Evolutionary conservation across 64 coral and sea anemone species (phyloP), one percentile per base, ranked within the genome.

Genomic region (Porites lutea): DNA sequence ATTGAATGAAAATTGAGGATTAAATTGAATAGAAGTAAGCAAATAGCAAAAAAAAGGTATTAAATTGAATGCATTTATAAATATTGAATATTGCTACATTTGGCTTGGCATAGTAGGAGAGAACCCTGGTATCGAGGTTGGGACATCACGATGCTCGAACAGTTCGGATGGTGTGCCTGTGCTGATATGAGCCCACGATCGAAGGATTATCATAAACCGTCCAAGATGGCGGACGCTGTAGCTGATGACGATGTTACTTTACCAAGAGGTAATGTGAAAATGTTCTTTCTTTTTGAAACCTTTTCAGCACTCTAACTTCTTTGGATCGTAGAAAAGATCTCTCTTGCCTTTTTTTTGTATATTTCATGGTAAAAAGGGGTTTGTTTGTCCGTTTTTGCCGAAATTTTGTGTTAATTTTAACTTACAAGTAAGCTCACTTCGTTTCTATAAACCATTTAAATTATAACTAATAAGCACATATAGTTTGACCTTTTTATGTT

Each of bases 191-290:
- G 89, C 89, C 89, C 89, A 75, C 89, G 77, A 68, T 91, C 54
- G 12, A 9, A 7, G 67, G 53, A 8, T 53, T 21, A 21, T 77
- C 78, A 12, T 72, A 53, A 22, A 12, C 37, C 8, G 60, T 93
- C 64, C 87, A 96, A 93, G 88, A 96, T 96, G 95, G 95, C 95
- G 91, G 82, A 87, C 3, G 79, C 93, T 22, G 79, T 22, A 14
- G 79, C 92, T 0, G 95, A 90, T 44, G 95, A 96, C 71, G 95
- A 96, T 90, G 95, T 96, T 2, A 96, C 95, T 53, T 86, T 96
- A 81, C 95, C 95, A 44, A 93, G 95, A 93, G 95, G 95, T 96
- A 37, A 82, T 93, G 63, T 63, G 59, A 10, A 21, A 16, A 44
- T 52, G 43, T 84, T 83, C 13, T 61, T 59, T 14, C 11, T 37